A percentile compares a stretch with the other conserved stretches of the same genome.
phyloP scores from a whole-genome alignment of 2,888 invertebrate genomes.

The Glyphotaelius pellucidus region DNA sequence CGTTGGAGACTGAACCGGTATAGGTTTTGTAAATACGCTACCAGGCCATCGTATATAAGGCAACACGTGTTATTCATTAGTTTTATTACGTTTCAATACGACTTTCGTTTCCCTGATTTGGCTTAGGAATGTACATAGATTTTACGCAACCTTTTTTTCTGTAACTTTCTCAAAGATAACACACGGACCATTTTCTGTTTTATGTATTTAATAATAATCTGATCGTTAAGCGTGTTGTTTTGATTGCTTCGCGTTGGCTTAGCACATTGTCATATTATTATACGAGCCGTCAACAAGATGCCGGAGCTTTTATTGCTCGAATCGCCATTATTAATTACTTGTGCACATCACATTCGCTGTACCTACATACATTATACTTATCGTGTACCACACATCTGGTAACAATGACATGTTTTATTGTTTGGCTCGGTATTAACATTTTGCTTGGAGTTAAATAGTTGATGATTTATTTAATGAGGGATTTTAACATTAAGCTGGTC shows the following conservation, averaged over 20 bases:
- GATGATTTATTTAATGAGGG: not conserved
- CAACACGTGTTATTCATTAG: not conserved
- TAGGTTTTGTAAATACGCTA: too few species aligned
- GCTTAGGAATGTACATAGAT: not conserved
- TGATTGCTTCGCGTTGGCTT: not conserved
- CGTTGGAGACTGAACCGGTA: too few species aligned
- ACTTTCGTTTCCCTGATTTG: not conserved
- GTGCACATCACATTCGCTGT: not conserved
- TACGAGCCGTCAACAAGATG: conserved; percentile 27
- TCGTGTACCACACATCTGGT: not conserved
- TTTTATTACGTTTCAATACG: not conserved
- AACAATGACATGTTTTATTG: not conserved
- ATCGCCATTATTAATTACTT: conserved; percentile 17
- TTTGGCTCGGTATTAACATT: not conserved
- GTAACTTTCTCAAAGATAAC: not conserved
- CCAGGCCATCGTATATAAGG: not conserved
- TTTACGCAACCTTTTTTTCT: not conserved
- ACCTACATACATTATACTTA: not conserved
- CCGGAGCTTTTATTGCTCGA: conserved; percentile 31
- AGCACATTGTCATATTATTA: conserved; percentile 5
- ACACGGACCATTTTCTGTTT: not conserved
- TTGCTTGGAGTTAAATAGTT: not conserved
- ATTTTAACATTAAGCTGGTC: too few species aligned
- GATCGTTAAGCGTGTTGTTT: not conserved
- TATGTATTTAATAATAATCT: not conserved